Base-by-base conservation (phyloP, 2,113 vertebrate species). In the Nibea coibor region DNA sequence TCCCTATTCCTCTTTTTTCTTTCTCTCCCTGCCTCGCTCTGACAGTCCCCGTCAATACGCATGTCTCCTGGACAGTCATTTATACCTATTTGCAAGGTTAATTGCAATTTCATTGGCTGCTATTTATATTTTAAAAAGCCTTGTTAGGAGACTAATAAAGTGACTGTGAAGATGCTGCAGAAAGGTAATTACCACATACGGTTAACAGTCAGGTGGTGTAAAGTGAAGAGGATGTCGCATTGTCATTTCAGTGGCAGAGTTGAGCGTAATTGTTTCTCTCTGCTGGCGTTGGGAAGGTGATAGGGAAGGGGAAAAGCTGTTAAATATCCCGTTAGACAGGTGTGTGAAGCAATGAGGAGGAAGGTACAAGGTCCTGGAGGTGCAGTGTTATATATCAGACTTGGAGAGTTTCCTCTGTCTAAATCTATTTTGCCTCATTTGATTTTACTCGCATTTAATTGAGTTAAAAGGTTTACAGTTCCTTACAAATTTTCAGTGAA, bases 11-110 rank as follows among this genome's bases (percentile, higher is more conserved):
- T 80, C 57, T 83, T 73, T 43, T 56, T 35, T 68, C 50, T 58
- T 47, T 48, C 71, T 43, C 43, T 59, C 56, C 63, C 68, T 71
- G 68, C 24, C 71, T 81, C 67, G 9, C 71, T 14, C 73, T 56
- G 64, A 69, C 80, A 74, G 78, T 78, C 67, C 85, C 73, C 72
- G 93, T 92, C 93, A 92, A 93, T 93, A 91, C 75, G 15, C 87
- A 10, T 63, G 80, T 91, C 84, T 87, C 86, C 84, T 78, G 93
- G 91, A 91, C 89, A 89, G 76, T 91, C 90, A 88, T 93, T 94
- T 93, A 91, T 90, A 91, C 88, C 87, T 88, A 94, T 94, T 95
- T 94, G 90, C 86, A 90, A 92, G 91, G 93, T 95, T 95, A 94
- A 95, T 93, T 95, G 91, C 87, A 90, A 88, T 93, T 95, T 94